These are phyloP conservation scores for Nasonia giraulti DNA, from an alignment of 1,140 invertebrate genomes.

Conservation along the genomic window DNA sequence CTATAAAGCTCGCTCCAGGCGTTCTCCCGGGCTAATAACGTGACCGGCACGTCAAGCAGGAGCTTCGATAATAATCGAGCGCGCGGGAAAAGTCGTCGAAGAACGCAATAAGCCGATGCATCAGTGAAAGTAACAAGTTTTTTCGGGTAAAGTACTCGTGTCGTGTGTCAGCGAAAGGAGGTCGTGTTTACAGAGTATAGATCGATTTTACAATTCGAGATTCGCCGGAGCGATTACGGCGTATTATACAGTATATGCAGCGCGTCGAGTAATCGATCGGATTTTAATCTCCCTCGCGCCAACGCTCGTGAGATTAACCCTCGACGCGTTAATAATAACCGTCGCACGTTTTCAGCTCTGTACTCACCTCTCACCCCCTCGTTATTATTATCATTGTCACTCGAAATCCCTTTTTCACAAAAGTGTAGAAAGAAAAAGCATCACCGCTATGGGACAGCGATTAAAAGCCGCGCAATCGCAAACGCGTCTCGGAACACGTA, in stretches of 20 bases:
- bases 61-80: too few relatives aligned
- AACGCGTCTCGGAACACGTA: too few relatives aligned
- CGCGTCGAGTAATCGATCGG: background rate
- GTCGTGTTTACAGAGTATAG: background rate
- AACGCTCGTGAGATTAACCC: background rate
- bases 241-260: background rate
- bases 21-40: too few relatives aligned
- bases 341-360: background rate
- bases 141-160: too few relatives aligned
- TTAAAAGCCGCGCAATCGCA: too few relatives aligned
- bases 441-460: too few relatives aligned
- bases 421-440: background rate
- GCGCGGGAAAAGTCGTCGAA: too few relatives aligned
- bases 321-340: background rate
- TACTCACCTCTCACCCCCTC: background rate
- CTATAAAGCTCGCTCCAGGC: too few relatives aligned
- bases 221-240: background rate
- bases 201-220: background rate
- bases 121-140: too few relatives aligned
- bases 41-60: too few relatives aligned
- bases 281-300: conserved; percentile 7
- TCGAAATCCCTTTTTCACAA: background rate
- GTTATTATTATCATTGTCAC: background rate
- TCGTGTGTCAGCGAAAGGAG: too few relatives aligned
- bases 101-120: too few relatives aligned